Conservation (phyloP, 2,888 invertebrate genomes). For the Loripinus fragilis region DNA sequence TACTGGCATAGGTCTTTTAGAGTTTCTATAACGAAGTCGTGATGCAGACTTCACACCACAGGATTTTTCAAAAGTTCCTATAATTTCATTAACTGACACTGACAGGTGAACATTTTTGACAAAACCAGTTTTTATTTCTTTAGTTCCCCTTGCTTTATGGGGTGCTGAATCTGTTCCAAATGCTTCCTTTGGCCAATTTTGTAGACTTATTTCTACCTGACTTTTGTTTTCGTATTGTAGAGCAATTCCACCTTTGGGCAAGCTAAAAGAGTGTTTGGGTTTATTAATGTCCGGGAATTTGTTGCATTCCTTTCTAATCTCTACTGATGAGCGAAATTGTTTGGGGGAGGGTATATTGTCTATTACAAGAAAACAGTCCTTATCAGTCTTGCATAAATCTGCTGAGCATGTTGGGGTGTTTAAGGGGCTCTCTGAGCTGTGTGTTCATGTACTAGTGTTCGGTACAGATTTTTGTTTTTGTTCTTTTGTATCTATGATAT, state of each 20-base stretch:
- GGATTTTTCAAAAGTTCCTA: too few relatives aligned
- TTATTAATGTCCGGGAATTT: neutral
- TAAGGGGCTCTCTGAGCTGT: too few relatives aligned
- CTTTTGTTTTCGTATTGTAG: neutral
- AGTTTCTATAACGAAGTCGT: neutral
- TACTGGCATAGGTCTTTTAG: too few relatives aligned
- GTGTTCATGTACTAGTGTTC: too few relatives aligned
- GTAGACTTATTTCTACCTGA: neutral
- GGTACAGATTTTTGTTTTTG: too few relatives aligned
- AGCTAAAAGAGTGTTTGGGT: neutral
- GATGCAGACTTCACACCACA: slow-evolving; percentile 6
- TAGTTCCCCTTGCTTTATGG: too few relatives aligned
- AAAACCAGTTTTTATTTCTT: too few relatives aligned
- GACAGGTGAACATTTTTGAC: neutral
- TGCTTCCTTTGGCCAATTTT: neutral
- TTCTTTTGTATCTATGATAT: too few relatives aligned
- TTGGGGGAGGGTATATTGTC: neutral
- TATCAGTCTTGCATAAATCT: too few relatives aligned
- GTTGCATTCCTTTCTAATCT: neutral
- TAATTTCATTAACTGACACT: too few relatives aligned
- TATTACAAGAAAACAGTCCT: neutral
- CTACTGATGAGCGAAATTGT: neutral
- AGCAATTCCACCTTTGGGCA: slow-evolving; percentile 10
- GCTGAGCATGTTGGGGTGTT: too few relatives aligned
- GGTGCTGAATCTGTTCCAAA: slow-evolving; percentile 5